Evolutionary conservation across 2,888 invertebrate species (phyloP).

Genomic region (Lysandra coridon): DNA sequence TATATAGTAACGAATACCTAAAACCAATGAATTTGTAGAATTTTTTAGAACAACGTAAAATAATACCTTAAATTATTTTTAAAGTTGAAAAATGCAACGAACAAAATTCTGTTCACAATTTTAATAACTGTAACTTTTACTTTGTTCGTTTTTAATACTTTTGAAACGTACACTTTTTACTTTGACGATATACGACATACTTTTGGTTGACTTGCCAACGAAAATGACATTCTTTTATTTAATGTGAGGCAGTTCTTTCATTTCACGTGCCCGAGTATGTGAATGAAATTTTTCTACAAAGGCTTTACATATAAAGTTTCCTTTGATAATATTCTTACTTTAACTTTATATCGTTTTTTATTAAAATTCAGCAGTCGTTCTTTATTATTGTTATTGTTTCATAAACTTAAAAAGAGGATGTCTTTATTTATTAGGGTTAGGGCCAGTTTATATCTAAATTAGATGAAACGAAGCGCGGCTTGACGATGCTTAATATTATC

Average conservation of each 20-base stretch:
- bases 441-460: too few relatives aligned
- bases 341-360: slow-evolving; percentile 8
- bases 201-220: slow-evolving; percentile 19
- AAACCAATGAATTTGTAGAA: background rate
- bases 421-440: too few relatives aligned
- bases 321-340: slow-evolving; percentile 25
- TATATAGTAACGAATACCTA: background rate
- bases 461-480: too few relatives aligned
- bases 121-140: background rate
- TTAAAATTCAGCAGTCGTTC: background rate
- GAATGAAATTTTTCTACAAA: slow-evolving; percentile 23
- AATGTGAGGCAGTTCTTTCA: slow-evolving; percentile 23
- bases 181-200: background rate
- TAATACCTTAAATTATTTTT: background rate
- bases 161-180: background rate
- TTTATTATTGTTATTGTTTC: background rate
- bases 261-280: slow-evolving; percentile 19
- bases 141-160: background rate
- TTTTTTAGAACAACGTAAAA: background rate
- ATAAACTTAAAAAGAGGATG: too few relatives aligned
- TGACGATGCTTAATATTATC: too few relatives aligned
- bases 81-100: background rate
- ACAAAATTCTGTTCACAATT: background rate
- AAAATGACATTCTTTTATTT: slow-evolving; percentile 28
- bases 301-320: slow-evolving; percentile 12